Percentiles rank a stretch among this genome's conserved stretches.
Conservation (phyloP, 2,888 invertebrate genomes). For the Brassicogethes aeneus region DNA sequence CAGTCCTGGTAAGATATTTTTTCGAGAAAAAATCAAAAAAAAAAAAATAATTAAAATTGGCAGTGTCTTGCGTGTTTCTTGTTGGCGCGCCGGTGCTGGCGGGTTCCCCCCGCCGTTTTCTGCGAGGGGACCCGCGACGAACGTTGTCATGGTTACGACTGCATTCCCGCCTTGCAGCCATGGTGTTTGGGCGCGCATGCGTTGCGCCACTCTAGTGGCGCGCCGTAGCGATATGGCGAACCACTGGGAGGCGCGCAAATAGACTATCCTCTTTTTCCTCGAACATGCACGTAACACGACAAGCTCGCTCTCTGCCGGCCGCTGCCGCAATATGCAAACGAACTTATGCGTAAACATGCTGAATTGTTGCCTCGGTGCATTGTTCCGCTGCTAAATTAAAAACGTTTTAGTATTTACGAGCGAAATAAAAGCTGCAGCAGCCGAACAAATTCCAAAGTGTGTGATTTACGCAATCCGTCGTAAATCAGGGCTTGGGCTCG, state of each 20-base stretch:
- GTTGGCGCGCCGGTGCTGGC: conserved; percentile 6
- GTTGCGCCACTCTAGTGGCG: conserved; percentile 26
- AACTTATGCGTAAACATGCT: background rate
- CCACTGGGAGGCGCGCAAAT: conserved; percentile 23
- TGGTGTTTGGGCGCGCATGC: conserved; percentile 32
- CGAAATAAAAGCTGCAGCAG: background rate
- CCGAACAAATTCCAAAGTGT: no score
- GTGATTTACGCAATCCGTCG: background rate
- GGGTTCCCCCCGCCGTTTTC: conserved; percentile 12
- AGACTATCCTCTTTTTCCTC: conserved; percentile 19
- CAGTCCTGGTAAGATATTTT: conserved; percentile 66
- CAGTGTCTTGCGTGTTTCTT: conserved; percentile 8
- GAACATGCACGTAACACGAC: no score
- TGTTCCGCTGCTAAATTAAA: background rate
- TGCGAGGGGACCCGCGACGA: conserved; percentile 14
- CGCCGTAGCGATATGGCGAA: conserved; percentile 30
- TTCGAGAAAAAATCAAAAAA: conserved; percentile 2
- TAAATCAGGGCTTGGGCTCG: no score
- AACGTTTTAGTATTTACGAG: background rate
- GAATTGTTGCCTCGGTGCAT: background rate
- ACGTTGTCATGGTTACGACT: conserved; percentile 41
- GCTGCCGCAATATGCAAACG: background rate
- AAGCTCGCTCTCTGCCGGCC: conserved; percentile 14
- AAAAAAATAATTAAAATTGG: no score
- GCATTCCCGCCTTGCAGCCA: conserved; percentile 45